Evolutionary conservation across 2,113 vertebrate species (phyloP), one percentile per base, ranked within the genome.

Genomic region (Talpa occidentalis): DNA sequence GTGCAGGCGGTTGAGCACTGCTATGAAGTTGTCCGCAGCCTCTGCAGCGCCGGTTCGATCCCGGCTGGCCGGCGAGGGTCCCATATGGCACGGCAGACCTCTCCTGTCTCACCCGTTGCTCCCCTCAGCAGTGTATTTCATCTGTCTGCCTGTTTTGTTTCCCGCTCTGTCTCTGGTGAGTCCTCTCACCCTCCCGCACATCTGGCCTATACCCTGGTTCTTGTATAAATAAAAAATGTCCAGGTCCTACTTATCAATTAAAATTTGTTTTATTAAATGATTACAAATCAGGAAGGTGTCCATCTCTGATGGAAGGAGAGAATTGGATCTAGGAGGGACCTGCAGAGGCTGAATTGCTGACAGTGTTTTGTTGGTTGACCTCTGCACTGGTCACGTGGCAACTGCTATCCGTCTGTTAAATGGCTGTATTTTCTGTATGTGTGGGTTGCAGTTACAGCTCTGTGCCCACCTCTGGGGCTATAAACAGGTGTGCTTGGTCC

Each of bases 311-410:
- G 35, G 16, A 54, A 16, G 22, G 49, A 79, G 76, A 21, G 24
- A 30, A 47, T 0, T 37, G 62, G 24, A 24, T 62, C 64, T 44
- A 56, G 40, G 30, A 79, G 24, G 54, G 56, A 24, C 8, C 4
- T 12, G 35, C 44, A 56, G 19, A 40, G 7, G 32, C 17, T 59
- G 44, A 69, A 19, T 7, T 3, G 8, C 42, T 15, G 21, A 16
- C 70, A 28, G 21, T 11, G 28, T 89, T 28, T 28, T 47, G 1
- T 15, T 1, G 19, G 70, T 26, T 40, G 40, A 40, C 67, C 56
- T 70, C 3, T 1, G 47, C 28, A 30, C 69, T 32, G 76, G 69
- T 72, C 22, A 7, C 8, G 0, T 1, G n/a, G 15, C n/a, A 3
- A 21, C 12, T 28, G 42, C 37, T 19, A 17, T 40, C 12, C 59